Evolutionary conservation across 2,888 invertebrate genomes (phyloP), one percentile per base, ranked within the genome.

Genomic region (Dorcus hopei): DNA sequence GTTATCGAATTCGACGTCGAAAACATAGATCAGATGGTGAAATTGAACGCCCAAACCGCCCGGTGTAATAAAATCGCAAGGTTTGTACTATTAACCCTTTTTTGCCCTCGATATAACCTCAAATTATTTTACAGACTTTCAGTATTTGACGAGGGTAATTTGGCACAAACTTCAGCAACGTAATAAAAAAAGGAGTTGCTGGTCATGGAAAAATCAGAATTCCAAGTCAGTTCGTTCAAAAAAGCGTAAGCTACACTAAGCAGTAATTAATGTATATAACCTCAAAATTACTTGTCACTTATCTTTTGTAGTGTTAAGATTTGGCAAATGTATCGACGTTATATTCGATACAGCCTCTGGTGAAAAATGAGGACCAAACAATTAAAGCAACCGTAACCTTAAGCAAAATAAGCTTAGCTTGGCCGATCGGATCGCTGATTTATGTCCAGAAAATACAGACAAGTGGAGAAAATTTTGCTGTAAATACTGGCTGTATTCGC

Each of bases 251-350:
- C 76, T 43, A 19, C 23, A 38, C 19, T 16, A 57, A 11, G 9
- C 14, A n/a, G 9, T 16, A 45, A 11, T 26, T 26, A 26, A 26
- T 50, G 42, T 51, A 26, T 45, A 50, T 11, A 43, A 5, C 45
- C 45, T 33, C 9, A 54, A 14, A 45, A 40, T 50, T 56, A 16
- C 2, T 48, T 23, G 16, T 8, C 23, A 47, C 52, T 7, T 7
- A 40, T 42, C 33, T 54, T 48, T 42, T 26, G 26, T 39, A 56
- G 95, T 95, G 69, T 79, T 95, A 16, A 83, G 95, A 43, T 84
- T 95, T 74, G 95, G 95, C 61, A 86, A 92, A 79, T 93, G 90
- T 74, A 72, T 92, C 47, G 95, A 96, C 70, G 85, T 87, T 95
- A 41, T 90, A 95, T 72, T 84, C 86, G 23, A 87, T 91, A 0